Evolutionary conservation across 30 jellyfish, hydroid and myxozoan species (phyloP), one percentile per base, ranked within the genome.

Genomic region (Turritopsis dohrnii): DNA sequence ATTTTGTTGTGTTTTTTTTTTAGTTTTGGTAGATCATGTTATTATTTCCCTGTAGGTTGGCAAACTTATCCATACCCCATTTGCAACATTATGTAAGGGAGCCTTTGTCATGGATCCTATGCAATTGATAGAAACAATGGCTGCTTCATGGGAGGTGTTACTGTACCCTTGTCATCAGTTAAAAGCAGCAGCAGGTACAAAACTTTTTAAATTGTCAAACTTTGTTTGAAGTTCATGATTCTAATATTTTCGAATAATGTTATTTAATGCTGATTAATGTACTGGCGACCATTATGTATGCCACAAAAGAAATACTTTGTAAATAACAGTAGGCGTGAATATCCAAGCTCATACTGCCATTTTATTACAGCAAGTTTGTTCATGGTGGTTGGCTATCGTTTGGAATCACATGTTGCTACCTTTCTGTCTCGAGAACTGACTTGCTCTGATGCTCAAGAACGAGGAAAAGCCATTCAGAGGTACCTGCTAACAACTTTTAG

Each of bases 101-200:
- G 96, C 96, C 0, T 66, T 88, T 23, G 97, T 94, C 52, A 84
- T 88, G 54, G 99, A 94, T 69, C 66, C 66, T 28, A 53, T 74
- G 79, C 90, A 83, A 66, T 76, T 89, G 31, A 72, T 76, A 82
- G 99, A 94, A 24, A 77, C 91, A 54, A 27, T 89, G 88, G 84
- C 97, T 16, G 71, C 90, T 65, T 94, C 97, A 5, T 94, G 99
- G 99, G 92, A 89, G 13, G 75, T 85, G 74, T 86, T 94, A 29
- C 69, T 85, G 28, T 89, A 88, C 31, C 89, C 94, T 24, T 92
- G 88, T 79, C 93, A 89, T 24, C 91, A 89, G 30, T 85, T 89
- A 20, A 93, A 84, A 28, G 74, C 96, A 24, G 85, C 96, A 16
- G 97, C 97, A 17, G 99, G 99, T 88, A 74, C 26, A 82, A 53